Evolutionary conservation across 2,888 invertebrate genomes (phyloP), one percentile per base, ranked within the genome.

Genomic region (Heterodera filipjevi): DNA sequence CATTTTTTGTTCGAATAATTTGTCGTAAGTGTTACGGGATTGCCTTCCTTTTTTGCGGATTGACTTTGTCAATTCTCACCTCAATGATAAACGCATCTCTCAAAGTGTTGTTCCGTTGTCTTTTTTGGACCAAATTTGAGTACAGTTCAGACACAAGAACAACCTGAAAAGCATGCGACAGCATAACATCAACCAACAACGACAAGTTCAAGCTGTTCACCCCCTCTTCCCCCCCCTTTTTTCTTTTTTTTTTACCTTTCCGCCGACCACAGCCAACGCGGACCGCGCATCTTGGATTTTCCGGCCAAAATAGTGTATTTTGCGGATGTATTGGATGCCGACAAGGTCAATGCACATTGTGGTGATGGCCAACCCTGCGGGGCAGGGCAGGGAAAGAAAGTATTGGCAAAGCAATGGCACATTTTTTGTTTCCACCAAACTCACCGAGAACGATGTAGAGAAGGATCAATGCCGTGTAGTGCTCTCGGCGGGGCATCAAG

Each of bases 341-440:
- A 89, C 89, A 66, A 89, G 83, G 75, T 83, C 83, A 77, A 89
- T 89, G 81, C 89, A 89, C 89, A 89, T 89, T 33, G 89, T 89
- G 14, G 89, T 89, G 68, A 89, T 89, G 19, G 89, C 88, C 53
- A 89, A 82, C 10, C 89, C 88, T 59, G 12, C 12, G 39, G 39
- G 85, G 70, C 44, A 87, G 78, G 66, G 35, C n/a, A n/a, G n/a
- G 39, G 33, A 76, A 33, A 53, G 59, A 16, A 73, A 33, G 33
- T 30, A 35, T n/a, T n/a, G 35, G 64, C 12, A 77, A 76, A 76
- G 44, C 16, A 30, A 32, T 39, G 59, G n/a, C n/a, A n/a, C n/a
- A n/a, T n/a, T n/a, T n/a, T n/a, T n/a, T n/a, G n/a, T n/a, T n/a
- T n/a, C n/a, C n/a, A n/a, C n/a, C n/a, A n/a, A n/a, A n/a, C 81